Conservation (phyloP, 1,140 invertebrate genomes). For the Popillia japonica region DNA sequence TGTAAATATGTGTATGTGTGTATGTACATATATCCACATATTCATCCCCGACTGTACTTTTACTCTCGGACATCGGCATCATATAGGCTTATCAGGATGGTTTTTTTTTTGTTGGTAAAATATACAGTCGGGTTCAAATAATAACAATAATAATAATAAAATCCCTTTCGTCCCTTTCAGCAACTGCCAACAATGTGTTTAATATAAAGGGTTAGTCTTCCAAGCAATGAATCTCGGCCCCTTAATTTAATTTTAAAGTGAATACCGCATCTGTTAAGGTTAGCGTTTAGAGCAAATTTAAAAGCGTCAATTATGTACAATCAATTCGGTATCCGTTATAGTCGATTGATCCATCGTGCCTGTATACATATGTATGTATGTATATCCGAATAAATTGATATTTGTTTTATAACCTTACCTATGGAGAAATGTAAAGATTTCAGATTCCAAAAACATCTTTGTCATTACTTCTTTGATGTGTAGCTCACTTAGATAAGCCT, state of each 20-base stretch:
- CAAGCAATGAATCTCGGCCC: conserved; percentile 45
- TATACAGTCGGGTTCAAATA: too few species aligned
- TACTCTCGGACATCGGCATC: too few species aligned
- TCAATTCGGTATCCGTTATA: neutral
- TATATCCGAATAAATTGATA: too few species aligned
- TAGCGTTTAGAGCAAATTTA: neutral
- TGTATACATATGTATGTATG: neutral
- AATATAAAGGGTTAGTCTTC: conserved; percentile 48
- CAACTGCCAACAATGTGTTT: neutral
- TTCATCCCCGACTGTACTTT: too few species aligned
- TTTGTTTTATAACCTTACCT: neutral
- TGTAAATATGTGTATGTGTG: conserved; percentile 59
- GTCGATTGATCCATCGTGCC: neutral
- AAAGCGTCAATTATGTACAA: neutral
- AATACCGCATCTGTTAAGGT: neutral
- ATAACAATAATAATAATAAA: too few species aligned
- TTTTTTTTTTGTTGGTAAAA: too few species aligned
- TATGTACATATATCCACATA: too few species aligned
- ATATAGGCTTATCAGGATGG: too few species aligned
- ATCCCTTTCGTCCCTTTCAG: too few species aligned
- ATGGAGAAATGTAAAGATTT: neutral
- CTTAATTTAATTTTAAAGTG: conserved; percentile 30
- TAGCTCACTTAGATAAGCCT: neutral
- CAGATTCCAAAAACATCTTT: conserved; percentile 2
- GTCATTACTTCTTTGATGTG: neutral